Conservation (phyloP, 2,113 vertebrate species). For the Puntigrus tetrazona region DNA sequence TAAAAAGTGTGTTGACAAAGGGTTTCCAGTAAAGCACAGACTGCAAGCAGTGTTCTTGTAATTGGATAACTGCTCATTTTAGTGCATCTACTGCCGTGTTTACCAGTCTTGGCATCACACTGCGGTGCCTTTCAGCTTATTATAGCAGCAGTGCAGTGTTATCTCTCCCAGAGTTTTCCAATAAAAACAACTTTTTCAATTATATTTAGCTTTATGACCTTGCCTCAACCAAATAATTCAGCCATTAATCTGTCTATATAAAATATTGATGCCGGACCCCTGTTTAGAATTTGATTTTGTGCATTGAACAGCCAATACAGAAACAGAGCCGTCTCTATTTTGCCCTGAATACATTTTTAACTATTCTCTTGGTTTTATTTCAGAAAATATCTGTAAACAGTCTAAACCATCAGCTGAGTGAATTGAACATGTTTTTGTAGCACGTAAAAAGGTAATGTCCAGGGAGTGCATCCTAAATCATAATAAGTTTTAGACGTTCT, state of each 20-base stretch:
- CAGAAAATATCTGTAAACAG: not conserved
- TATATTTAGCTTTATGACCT: constrained; percentile 5
- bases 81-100: not conserved
- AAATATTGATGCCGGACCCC: not conserved
- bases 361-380: not conserved
- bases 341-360: not conserved
- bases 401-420: not conserved
- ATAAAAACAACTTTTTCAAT: not conserved
- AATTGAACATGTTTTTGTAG: not conserved
- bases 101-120: not conserved
- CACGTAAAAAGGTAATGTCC: not conserved
- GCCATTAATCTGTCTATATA: not conserved
- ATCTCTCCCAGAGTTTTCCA: not conserved
- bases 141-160: not conserved
- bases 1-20: not conserved
- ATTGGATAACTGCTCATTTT: not conserved
- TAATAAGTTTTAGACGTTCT: not conserved
- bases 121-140: not conserved
- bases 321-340: not conserved
- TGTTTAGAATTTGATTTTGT: not conserved
- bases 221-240: not conserved
- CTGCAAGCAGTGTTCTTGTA: not conserved
- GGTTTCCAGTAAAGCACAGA: not conserved
- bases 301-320: not conserved
- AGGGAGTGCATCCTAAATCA: not conserved